Conservation (phyloP, 2,888 invertebrate species). For the Spisula solida region DNA sequence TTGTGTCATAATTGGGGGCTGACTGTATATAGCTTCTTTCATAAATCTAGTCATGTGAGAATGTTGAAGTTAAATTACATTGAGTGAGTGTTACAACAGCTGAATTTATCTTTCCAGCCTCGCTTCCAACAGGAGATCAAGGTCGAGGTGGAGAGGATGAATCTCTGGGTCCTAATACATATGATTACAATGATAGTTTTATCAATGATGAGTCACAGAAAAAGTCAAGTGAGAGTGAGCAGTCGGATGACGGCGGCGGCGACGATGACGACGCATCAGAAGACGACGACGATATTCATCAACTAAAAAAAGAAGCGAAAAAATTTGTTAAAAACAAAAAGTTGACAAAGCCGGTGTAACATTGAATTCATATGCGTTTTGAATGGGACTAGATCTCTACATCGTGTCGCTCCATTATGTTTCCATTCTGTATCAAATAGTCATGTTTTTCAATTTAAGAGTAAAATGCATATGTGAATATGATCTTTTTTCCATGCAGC, state of each 20-base stretch:
- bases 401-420: slow-evolving; percentile 31
- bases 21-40: too few species aligned
- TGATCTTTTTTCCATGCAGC: neutral
- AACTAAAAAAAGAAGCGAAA: slow-evolving; percentile 78
- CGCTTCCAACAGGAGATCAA: slow-evolving; percentile 43
- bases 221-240: slow-evolving; percentile 52
- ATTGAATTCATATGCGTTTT: neutral
- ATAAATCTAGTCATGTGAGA: too few species aligned
- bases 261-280: slow-evolving; percentile 64
- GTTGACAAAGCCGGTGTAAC: slow-evolving; percentile 70
- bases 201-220: slow-evolving; percentile 74
- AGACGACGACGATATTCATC: slow-evolving; percentile 69
- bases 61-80: too few species aligned
- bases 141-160: slow-evolving; percentile 76
- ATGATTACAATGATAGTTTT: slow-evolving; percentile 82
- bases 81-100: neutral
- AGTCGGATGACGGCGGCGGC: slow-evolving; percentile 45
- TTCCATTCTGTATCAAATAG: slow-evolving; percentile 11
- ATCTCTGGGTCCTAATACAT: slow-evolving; percentile 78
- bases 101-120: slow-evolving; percentile 37
- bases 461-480: neutral
- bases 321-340: slow-evolving; percentile 81
- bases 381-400: slow-evolving; percentile 29
- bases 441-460: neutral
- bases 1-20: too few species aligned